phyloP scores from a whole-genome alignment of 2,888 invertebrate genomes.

The Brachylomia viminalis region DNA sequence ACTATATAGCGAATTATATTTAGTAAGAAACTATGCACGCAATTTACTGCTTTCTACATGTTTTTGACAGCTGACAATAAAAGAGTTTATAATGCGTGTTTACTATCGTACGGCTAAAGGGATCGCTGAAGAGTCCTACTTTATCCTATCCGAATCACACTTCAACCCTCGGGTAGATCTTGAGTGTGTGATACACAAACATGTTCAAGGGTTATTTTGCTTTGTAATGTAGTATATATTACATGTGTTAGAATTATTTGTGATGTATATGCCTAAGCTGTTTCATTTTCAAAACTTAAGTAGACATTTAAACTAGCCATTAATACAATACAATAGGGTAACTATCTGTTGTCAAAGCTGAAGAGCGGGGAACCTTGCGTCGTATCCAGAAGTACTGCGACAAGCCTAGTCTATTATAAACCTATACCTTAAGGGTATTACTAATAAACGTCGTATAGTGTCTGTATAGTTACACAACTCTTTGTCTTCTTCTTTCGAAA shows the following conservation, averaged over 20 bases:
- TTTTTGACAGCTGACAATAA: slow-evolving; percentile 25
- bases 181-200: slow-evolving; percentile 20
- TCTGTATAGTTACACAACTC: too few species aligned
- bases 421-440: neutral
- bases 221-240: slow-evolving; percentile 11
- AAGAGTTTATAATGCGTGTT: slow-evolving; percentile 30
- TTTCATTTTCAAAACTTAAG: neutral
- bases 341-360: neutral
- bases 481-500: too few species aligned
- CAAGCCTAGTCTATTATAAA: neutral
- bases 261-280: neutral
- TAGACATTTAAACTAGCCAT: too few species aligned
- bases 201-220: slow-evolving; percentile 24
- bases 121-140: slow-evolving; percentile 26
- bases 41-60: slow-evolving; percentile 7
- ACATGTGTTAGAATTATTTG: neutral
- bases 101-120: slow-evolving; percentile 21
- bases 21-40: neutral
- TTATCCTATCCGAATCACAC: slow-evolving; percentile 48
- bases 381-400: neutral
- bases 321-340: neutral
- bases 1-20: neutral
- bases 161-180: slow-evolving; percentile 34
- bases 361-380: too few species aligned
- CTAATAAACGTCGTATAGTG: too few species aligned